Evolutionary conservation across 2,797 vertebrate genomes (phyloP), one percentile per base, ranked within the genome.

Genomic region (Galaxias olidus): DNA sequence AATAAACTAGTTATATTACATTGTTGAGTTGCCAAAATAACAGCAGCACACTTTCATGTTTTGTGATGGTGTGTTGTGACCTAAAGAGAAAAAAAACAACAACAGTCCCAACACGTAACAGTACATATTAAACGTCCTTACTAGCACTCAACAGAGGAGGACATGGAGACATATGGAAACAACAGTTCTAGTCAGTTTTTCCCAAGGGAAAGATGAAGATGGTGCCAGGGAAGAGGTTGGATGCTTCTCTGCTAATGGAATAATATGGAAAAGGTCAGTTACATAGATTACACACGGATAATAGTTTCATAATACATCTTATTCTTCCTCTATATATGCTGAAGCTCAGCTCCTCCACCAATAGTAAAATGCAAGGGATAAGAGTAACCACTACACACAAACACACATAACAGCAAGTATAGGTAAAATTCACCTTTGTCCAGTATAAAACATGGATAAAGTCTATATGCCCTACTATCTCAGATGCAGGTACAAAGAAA

Each of bases 351-450:
- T 86, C 58, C 53, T 61, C 81, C 75, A 68, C 76, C 76, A 77
- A 84, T 57, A 63, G 76, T 75, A 85, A 63, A 63, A 83, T 64
- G 82, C 73, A 82, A 85, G 63, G 66, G 76, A 81, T 74, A 75
- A 30, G 79, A 76, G 80, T 72, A 83, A 84, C 80, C 79, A 85
- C 82, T 79, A 77, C 84, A 90, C 85, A 77, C 75, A 6, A 63
- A 74, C 72, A 57, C 45, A 68, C 59, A 70, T 71, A 65, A 75
- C 69, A 81, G 76, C 65, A 89, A 85, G 85, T 81, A 84, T 88
- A 88, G 91, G 91, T 87, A 90, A 91, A 91, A 87, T 83, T 89
- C 84, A 93, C 92, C 93, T 90, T 93, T 92, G 92, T 94, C 92
- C 88, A 91, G 87, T 90, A 91, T 74, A 90, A 88, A 89, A 89